phyloP scores from a whole-genome alignment of 2,797 vertebrate species.

The Gobio occitaniae region DNA sequence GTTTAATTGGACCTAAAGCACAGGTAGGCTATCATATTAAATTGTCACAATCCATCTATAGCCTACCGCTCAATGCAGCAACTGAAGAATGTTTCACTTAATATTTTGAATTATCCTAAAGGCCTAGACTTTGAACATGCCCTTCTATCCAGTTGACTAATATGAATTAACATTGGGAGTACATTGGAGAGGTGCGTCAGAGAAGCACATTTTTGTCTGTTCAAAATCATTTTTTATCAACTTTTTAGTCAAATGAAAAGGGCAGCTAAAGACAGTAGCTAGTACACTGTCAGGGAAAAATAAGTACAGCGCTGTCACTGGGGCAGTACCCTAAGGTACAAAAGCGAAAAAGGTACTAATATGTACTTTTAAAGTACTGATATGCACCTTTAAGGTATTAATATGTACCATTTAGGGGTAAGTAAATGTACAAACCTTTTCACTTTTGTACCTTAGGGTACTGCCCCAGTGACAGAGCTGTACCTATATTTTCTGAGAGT shows the following conservation, averaged over 20 bases:
- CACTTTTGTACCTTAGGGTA: no score
- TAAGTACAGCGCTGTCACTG: no score
- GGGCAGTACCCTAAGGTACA: no score
- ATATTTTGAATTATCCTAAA: constrained; percentile 20
- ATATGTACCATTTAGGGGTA: no score
- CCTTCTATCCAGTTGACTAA: not conserved
- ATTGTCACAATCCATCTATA: constrained; percentile 34
- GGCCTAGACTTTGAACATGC: not conserved
- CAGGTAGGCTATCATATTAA: constrained; percentile 39
- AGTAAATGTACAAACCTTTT: no score
- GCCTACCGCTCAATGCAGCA: not conserved
- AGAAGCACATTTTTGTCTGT: not conserved
- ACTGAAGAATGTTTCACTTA: not conserved
- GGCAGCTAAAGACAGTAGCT: not conserved
- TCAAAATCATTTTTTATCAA: not conserved
- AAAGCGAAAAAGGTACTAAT: no score
- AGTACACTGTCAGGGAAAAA: no score
- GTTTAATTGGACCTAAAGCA: constrained; percentile 79
- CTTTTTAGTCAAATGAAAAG: not conserved
- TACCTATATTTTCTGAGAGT: no score
- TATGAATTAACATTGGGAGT: not conserved
- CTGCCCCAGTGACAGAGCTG: no score
- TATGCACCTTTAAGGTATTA: no score
- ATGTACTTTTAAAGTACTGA: no score
- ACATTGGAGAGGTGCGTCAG: not conserved